These are phyloP conservation scores for Henicopernis longicauda DNA, from an alignment of 2,113 vertebrate species.

Conservation along the genomic window DNA sequence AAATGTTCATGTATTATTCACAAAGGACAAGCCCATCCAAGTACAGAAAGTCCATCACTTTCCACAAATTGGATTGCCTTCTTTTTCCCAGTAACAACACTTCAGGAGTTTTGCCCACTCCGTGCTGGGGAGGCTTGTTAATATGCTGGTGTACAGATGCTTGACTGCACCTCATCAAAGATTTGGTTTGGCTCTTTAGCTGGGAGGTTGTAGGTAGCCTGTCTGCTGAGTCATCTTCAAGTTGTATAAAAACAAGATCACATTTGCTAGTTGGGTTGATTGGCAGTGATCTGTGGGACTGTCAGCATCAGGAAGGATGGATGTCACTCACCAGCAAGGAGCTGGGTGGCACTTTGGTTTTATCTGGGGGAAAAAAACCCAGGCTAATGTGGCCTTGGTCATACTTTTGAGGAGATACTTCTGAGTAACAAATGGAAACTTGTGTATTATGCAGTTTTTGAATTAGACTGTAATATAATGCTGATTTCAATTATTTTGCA, in stretches of 20 bases:
- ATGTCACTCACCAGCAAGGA: neutral
- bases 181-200: neutral
- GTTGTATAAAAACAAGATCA: neutral
- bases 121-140: neutral
- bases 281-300: neutral
- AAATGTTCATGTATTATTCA: rapidly evolving
- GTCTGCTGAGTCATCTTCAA: neutral
- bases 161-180: neutral
- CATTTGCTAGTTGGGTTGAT: neutral
- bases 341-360: neutral
- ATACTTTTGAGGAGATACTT: neutral
- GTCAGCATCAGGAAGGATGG: neutral
- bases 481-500: neutral
- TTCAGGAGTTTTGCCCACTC: neutral
- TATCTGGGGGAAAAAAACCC: neutral
- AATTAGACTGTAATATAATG: neutral
- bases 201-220: neutral
- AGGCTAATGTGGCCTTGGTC: neutral
- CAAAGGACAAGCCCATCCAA: neutral
- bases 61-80: neutral
- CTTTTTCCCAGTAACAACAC: rapidly evolving
- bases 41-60: neutral
- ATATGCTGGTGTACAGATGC: neutral
- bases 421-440: neutral
- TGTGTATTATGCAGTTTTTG: neutral